Percentiles rank a stretch among this genome's conserved stretches.
phyloP scores from a whole-genome alignment of 2,888 invertebrate species.

The Dryadula phaetusa region DNA sequence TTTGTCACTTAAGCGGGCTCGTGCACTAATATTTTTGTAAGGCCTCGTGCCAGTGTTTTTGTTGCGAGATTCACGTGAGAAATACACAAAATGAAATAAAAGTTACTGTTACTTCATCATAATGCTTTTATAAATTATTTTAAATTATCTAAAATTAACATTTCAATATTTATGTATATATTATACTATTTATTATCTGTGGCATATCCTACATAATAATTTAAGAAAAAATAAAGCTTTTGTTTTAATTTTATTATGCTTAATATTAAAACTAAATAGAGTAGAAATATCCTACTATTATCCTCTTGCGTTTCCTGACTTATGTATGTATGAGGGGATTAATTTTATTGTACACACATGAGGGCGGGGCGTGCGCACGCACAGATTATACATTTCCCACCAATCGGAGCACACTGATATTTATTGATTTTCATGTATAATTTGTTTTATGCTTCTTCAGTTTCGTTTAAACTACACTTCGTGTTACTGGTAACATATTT shows the following conservation, averaged over 20 bases:
- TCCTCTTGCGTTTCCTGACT: background rate
- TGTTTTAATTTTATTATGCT: no score
- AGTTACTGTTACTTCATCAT: background rate
- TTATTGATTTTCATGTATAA: background rate
- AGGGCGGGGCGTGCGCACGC: conserved; percentile 17
- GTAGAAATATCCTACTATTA: background rate
- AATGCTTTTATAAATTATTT: background rate
- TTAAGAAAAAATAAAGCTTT: no score
- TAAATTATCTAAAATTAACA: background rate
- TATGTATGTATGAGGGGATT: background rate
- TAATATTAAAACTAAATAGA: no score
- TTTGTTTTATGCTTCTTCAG: no score
- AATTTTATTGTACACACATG: background rate
- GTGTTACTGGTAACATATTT: background rate
- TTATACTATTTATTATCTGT: background rate
- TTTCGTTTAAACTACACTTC: no score
- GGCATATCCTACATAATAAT: no score
- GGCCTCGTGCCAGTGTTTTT: conserved; percentile 37
- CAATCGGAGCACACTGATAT: background rate
- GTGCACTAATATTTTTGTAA: conserved; percentile 29
- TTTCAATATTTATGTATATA: background rate
- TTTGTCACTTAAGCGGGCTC: conserved; percentile 19
- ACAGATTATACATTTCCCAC: background rate
- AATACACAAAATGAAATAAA: background rate
- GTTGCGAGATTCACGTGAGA: conserved; percentile 37